These are phyloP conservation scores for Hoplostethus mediterraneus DNA, from an alignment of 2,797 vertebrate genomes.

Conservation along the genomic window DNA sequence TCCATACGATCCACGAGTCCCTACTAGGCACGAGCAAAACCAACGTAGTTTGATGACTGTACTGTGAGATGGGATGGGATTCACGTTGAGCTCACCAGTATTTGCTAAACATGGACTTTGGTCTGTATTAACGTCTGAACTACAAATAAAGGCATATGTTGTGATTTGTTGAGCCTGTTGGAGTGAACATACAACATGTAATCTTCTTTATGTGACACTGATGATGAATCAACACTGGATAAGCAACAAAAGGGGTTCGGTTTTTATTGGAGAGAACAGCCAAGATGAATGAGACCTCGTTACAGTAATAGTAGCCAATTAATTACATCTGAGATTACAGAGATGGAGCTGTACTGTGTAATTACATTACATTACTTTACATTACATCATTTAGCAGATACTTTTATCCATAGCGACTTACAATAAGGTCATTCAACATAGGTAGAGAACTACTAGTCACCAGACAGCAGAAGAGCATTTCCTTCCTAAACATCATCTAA, in stretches of 20 bases:
- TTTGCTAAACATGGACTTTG: not conserved
- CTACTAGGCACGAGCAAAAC: not conserved
- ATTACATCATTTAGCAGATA: too few relatives aligned
- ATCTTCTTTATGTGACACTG: not conserved
- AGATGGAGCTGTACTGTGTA: too few relatives aligned
- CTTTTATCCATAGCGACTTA: too few relatives aligned
- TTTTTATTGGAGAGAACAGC: conserved; percentile 36
- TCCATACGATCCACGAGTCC: too few relatives aligned
- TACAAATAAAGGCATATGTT: conserved; percentile 54
- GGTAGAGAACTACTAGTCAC: too few relatives aligned
- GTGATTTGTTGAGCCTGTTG: not conserved
- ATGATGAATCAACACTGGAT: conserved; percentile 1
- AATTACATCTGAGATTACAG: too few relatives aligned
- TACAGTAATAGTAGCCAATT: too few relatives aligned
- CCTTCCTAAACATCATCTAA: too few relatives aligned
- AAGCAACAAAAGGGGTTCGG: not conserved
- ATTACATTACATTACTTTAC: too few relatives aligned
- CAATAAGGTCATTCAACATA: too few relatives aligned
- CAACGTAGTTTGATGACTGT: not conserved
- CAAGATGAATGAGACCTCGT: conserved; percentile 22
- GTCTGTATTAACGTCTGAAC: not conserved
- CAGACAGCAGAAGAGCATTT: too few relatives aligned
- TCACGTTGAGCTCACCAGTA: not conserved
- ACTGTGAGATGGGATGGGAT: not conserved
- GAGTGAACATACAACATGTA: not conserved